Conservation (phyloP, 2,888 invertebrate genomes). For the Drosophila atroscutellata region DNA sequence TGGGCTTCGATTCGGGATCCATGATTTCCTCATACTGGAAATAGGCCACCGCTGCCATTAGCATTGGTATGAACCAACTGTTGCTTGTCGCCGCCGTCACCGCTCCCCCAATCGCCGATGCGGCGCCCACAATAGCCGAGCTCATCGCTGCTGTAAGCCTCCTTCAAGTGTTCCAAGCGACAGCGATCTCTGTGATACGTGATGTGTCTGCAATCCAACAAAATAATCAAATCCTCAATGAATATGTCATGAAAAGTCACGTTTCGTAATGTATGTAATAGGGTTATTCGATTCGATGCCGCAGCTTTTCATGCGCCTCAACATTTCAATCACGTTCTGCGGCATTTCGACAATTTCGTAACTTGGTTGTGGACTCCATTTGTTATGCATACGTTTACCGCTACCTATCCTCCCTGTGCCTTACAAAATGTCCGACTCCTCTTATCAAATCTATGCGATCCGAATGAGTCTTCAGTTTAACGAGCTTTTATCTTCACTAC, state of each 20-base stretch:
- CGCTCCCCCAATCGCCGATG: slow-evolving; percentile 89
- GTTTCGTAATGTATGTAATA: slow-evolving; percentile 56
- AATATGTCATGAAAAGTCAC: slow-evolving; percentile 45
- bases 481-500: not conserved
- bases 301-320: slow-evolving; percentile 55
- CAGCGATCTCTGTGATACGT: slow-evolving; percentile 19
- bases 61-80: slow-evolving; percentile 93
- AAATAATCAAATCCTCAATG: slow-evolving; percentile 12
- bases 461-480: not conserved
- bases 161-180: slow-evolving; percentile 5
- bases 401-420: slow-evolving; percentile 4
- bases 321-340: slow-evolving; percentile 63
- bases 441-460: slow-evolving; percentile 34
- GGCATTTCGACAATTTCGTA: slow-evolving; percentile 57
- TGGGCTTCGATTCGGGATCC: slow-evolving; percentile 92
- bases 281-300: slow-evolving; percentile 43
- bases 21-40: slow-evolving; percentile 94
- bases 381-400: slow-evolving; percentile 35
- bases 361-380: slow-evolving; percentile 29
- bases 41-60: slow-evolving; percentile 94
- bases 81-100: slow-evolving; percentile 89
- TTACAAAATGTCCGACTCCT: slow-evolving; percentile 28
- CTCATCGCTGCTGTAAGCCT: slow-evolving; percentile 87
- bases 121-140: slow-evolving; percentile 87
- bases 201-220: slow-evolving; percentile 55